Evolutionary conservation across 1,140 invertebrate genomes (phyloP).

Genomic region (Drosophila seguyi): DNA sequence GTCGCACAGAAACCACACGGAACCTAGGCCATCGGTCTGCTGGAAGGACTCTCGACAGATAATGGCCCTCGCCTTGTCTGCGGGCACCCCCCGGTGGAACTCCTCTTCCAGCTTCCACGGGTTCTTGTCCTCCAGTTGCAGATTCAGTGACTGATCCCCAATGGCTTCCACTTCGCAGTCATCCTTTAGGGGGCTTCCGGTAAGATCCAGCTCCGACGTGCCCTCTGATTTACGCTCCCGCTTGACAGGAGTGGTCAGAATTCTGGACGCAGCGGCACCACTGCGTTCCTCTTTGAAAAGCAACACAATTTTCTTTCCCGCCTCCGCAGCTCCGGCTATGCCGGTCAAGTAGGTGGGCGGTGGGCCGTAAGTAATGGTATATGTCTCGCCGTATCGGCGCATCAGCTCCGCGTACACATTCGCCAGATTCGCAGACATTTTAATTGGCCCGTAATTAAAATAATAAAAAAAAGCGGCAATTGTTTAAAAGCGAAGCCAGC

Average conservation of each 20-base stretch:
- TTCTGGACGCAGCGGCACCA: background rate
- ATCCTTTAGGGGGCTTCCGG: constrained; percentile 81
- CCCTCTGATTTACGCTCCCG: constrained; percentile 21
- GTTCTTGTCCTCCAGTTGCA: constrained; percentile 50
- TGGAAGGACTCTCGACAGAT: constrained; percentile 65
- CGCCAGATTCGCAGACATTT: constrained; percentile 62
- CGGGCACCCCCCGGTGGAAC: constrained; percentile 59
- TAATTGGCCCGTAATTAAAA: background rate
- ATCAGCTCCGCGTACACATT: constrained; percentile 71
- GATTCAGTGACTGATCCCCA: constrained; percentile 64
- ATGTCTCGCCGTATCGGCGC: constrained; percentile 65
- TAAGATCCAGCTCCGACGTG: constrained; percentile 60
- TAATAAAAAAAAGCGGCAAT: constrained; percentile 30
- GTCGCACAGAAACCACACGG: constrained; percentile 79
- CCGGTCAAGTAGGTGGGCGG: constrained; percentile 63
- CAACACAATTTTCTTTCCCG: constrained; percentile 62
- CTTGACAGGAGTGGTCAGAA: constrained; percentile 55
- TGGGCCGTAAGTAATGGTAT: constrained; percentile 65
- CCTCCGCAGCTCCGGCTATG: constrained; percentile 53
- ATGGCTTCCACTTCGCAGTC: constrained; percentile 75
- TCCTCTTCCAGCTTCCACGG: constrained; percentile 79
- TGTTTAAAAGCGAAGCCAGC: constrained; percentile 30
- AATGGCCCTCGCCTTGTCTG: constrained; percentile 60
- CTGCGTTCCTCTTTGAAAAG: constrained; percentile 70
- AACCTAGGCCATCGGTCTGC: constrained; percentile 48